Evolutionary conservation across 1,140 invertebrate species (phyloP).

Genomic region (Theocolax elegans): DNA sequence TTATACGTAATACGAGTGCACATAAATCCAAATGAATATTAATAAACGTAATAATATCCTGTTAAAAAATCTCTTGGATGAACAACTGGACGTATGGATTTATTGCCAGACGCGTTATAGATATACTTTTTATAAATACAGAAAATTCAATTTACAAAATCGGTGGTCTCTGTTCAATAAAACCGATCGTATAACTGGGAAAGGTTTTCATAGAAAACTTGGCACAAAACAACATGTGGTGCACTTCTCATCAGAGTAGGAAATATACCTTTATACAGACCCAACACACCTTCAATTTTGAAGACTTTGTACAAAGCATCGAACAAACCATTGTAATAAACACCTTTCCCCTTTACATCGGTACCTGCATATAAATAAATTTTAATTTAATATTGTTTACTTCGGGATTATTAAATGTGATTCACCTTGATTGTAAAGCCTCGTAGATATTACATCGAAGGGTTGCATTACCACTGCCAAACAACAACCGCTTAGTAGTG

Average conservation of each 20-base stretch:
- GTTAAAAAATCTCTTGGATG: no score
- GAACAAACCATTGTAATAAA: conserved; percentile 76
- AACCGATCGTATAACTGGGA: conserved; percentile 62
- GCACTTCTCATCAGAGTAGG: conserved; percentile 84
- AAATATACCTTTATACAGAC: conserved; percentile 85
- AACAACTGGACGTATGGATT: no score
- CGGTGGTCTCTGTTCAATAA: not conserved
- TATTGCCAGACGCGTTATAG: no score
- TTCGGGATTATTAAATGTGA: not conserved
- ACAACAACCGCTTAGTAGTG: conserved; percentile 81
- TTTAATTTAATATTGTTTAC: no score
- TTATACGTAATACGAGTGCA: no score
- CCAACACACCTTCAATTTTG: conserved; percentile 78
- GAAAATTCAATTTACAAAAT: no score
- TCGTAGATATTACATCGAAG: conserved; percentile 89
- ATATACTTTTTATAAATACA: no score
- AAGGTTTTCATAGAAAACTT: conserved; percentile 86
- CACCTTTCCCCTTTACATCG: conserved; percentile 73
- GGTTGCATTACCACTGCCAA: conserved; percentile 88
- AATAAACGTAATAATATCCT: no score
- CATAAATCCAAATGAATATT: no score
- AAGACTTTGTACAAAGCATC: conserved; percentile 83
- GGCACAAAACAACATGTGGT: conserved; percentile 84
- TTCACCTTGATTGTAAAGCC: conserved; percentile 90
- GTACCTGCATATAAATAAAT: conserved; percentile 69